phyloP scores from a whole-genome alignment of 2,113 vertebrate species.

The Chelonoidis abingdonii region DNA sequence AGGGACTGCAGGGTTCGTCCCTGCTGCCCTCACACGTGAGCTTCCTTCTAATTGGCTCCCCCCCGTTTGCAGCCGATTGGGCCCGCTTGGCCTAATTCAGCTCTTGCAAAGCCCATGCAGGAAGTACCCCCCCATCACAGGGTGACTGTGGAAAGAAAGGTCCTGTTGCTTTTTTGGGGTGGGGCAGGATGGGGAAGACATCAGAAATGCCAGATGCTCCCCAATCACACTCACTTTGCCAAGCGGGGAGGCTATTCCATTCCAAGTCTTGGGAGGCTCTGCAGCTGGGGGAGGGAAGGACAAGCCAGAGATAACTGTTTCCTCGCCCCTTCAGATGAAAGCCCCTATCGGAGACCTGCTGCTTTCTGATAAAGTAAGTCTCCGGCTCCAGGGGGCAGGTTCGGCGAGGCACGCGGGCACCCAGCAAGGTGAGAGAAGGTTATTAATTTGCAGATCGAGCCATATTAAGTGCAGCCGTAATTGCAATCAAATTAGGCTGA shows the following conservation, averaged over 20 bases:
- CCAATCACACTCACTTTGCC: neutral
- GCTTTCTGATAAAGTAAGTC: neutral
- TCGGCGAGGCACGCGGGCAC: neutral
- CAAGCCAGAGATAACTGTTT: neutral
- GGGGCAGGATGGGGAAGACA: neutral
- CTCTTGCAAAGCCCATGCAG: no score
- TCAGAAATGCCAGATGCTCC: neutral
- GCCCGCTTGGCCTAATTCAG: neutral
- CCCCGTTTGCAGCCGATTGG: neutral
- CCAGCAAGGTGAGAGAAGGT: neutral
- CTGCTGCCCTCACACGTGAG: no score
- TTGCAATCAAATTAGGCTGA: neutral
- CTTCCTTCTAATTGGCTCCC: neutral
- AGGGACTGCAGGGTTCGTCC: neutral
- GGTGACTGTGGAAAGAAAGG: neutral
- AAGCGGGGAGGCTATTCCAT: neutral
- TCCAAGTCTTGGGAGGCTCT: neutral
- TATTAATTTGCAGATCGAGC: neutral
- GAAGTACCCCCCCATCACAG: neutral
- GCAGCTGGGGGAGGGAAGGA: neutral
- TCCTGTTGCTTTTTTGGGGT: neutral
- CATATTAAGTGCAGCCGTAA: neutral
- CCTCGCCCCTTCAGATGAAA: neutral
- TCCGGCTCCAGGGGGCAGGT: neutral
- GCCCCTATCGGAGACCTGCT: neutral